These are phyloP conservation scores for Volucella bombylans DNA, from an alignment of 2,888 invertebrate genomes.

Conservation along the genomic window DNA sequence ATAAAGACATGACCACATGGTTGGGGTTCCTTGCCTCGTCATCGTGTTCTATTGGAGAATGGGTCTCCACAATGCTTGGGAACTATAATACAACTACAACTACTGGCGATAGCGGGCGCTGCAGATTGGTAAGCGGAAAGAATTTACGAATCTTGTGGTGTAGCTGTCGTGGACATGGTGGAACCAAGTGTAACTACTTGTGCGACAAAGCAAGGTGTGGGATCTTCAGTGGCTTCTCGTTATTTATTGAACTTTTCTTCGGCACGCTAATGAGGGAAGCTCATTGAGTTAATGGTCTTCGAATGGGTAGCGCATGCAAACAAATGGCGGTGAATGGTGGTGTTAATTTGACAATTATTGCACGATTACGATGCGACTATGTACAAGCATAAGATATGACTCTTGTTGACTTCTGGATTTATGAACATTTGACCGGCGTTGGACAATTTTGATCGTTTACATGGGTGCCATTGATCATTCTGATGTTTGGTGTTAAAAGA, in stretches of 20 bases:
- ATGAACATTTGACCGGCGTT: conserved; percentile 10
- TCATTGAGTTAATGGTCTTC: conserved; percentile 50
- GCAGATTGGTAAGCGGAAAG: conserved; percentile 7
- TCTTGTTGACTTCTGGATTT: conserved; percentile 46
- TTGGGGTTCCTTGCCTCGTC: conserved; percentile 28
- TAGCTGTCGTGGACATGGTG: neutral
- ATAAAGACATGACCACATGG: conserved; percentile 60
- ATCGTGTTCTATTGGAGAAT: conserved; percentile 52
- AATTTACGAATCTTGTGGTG: conserved; percentile 7
- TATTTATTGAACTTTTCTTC: conserved; percentile 72
- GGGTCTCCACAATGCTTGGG: conserved; percentile 3
- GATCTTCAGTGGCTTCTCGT: conserved; percentile 63
- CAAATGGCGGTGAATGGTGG: conserved; percentile 65
- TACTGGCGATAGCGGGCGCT: conserved; percentile 23
- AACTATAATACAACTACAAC: neutral
- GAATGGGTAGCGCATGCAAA: conserved; percentile 57
- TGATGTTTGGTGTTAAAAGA: too few relatives aligned
- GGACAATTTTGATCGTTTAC: too few relatives aligned
- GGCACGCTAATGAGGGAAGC: conserved; percentile 68
- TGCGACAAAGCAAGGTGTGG: conserved; percentile 63
- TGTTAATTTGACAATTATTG: conserved; percentile 72
- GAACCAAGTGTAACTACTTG: conserved; percentile 21
- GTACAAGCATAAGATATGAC: conserved; percentile 40
- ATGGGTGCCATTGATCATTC: too few relatives aligned
- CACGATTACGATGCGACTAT: conserved; percentile 37